These are phyloP conservation scores for Drosophila mulleri DNA, from an alignment of 2,888 invertebrate species.

Conservation along the genomic window DNA sequence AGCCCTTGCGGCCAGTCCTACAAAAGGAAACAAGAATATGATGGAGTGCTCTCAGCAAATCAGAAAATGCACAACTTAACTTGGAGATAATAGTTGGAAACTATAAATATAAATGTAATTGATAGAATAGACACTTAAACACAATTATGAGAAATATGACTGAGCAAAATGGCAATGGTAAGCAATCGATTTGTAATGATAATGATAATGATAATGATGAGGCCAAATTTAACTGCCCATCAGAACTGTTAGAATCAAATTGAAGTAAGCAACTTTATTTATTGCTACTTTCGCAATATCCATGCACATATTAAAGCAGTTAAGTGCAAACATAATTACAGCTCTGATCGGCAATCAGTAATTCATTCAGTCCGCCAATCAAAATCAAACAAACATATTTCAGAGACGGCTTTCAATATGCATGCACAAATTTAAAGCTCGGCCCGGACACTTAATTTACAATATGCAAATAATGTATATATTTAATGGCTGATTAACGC, in stretches of 20 bases:
- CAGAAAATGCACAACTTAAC: conserved; percentile 23
- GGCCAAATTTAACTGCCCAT: too few species aligned
- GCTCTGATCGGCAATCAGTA: background rate
- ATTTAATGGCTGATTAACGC: conserved; percentile 57
- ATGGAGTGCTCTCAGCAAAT: conserved; percentile 42
- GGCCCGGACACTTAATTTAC: conserved; percentile 43
- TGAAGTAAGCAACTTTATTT: too few species aligned
- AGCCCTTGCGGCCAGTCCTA: conserved; percentile 38
- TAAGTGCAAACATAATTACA: background rate
- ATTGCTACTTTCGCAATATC: too few species aligned
- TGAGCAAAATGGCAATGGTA: background rate
- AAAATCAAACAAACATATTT: conserved; percentile 5
- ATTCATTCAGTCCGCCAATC: background rate
- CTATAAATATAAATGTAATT: conserved; percentile 1
- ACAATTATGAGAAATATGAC: background rate
- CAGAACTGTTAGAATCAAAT: too few species aligned
- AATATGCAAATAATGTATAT: conserved; percentile 52
- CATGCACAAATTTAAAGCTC: conserved; percentile 38
- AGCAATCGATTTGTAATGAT: too few species aligned
- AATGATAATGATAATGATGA: too few species aligned
- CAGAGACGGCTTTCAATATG: conserved; percentile 1
- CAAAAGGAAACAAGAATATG: conserved; percentile 24
- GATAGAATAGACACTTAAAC: background rate
- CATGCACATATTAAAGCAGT: background rate
- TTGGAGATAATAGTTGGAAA: background rate